Evolutionary conservation across 2,888 invertebrate genomes (phyloP).

Genomic region (Cheilosia grossa): DNA sequence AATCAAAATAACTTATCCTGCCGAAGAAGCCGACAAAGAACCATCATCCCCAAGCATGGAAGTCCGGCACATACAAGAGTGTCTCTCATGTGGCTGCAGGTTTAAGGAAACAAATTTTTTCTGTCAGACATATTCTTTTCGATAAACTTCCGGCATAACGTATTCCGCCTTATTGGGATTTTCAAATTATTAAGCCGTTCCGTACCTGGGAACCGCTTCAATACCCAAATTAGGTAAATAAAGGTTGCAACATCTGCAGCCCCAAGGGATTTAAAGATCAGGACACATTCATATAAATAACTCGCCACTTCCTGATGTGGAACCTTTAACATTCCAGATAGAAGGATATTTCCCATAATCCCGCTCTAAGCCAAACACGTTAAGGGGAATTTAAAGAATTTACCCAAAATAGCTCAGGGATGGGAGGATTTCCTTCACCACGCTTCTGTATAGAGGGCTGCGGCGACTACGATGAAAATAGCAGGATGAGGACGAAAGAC

Average conservation of each 20-base stretch:
- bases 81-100: no score
- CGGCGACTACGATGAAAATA: conserved; percentile 32
- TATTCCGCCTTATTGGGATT: conserved; percentile 1
- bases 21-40: neutral
- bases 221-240: conserved; percentile 13
- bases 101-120: no score
- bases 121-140: no score
- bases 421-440: conserved; percentile 1
- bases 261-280: conserved; percentile 18
- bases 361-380: neutral
- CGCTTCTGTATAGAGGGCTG: neutral
- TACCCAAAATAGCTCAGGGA: neutral
- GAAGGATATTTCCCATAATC: conserved; percentile 8
- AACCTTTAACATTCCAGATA: neutral
- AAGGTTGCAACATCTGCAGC: neutral
- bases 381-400: conserved; percentile 5
- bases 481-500: conserved; percentile 22
- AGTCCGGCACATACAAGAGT: no score
- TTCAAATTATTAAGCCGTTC: conserved; percentile 11
- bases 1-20: neutral
- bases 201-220: neutral
- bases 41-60: neutral
- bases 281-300: conserved; percentile 29
- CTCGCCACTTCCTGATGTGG: neutral
- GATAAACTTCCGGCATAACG: conserved; percentile 17